Conservation (phyloP, 2,888 invertebrate genomes). For the Polietes domitor region DNA sequence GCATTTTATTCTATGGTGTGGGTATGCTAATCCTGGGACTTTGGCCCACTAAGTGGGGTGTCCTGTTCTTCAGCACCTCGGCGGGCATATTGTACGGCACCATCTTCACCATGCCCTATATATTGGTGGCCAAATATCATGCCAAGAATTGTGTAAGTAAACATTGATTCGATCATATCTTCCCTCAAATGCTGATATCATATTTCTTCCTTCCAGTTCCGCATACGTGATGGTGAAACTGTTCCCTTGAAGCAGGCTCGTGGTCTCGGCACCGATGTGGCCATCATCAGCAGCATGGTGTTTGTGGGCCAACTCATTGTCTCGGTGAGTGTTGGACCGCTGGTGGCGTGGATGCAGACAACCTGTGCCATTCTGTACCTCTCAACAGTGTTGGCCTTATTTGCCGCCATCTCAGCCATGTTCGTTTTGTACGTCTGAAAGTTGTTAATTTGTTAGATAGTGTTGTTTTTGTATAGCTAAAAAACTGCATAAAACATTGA, state of each 20-base stretch:
- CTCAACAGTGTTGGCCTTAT: constrained; percentile 77
- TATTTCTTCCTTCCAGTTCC: constrained; percentile 73
- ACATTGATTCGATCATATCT: background rate
- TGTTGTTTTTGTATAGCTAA: background rate
- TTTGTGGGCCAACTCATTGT: constrained; percentile 80
- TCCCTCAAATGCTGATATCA: too few species aligned
- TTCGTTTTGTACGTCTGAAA: constrained; percentile 79
- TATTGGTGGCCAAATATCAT: constrained; percentile 80
- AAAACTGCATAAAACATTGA: background rate
- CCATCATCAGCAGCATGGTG: constrained; percentile 81
- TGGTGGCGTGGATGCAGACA: constrained; percentile 77
- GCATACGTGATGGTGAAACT: constrained; percentile 76
- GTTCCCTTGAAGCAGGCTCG: constrained; percentile 79
- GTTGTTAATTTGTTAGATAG: constrained; percentile 3
- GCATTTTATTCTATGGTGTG: constrained; percentile 78
- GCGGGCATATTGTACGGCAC: constrained; percentile 81
- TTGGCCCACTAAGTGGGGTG: constrained; percentile 80
- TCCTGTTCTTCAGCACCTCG: constrained; percentile 79
- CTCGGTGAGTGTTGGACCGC: constrained; percentile 78
- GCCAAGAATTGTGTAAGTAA: constrained; percentile 80
- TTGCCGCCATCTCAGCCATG: constrained; percentile 80
- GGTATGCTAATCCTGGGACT: constrained; percentile 80
- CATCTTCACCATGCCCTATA: constrained; percentile 81
- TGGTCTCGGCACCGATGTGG: constrained; percentile 81
- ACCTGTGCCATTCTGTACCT: constrained; percentile 80